Evolutionary conservation across 2,797 vertebrate species (phyloP).

Genomic region (Cirrhinus mrigala): DNA sequence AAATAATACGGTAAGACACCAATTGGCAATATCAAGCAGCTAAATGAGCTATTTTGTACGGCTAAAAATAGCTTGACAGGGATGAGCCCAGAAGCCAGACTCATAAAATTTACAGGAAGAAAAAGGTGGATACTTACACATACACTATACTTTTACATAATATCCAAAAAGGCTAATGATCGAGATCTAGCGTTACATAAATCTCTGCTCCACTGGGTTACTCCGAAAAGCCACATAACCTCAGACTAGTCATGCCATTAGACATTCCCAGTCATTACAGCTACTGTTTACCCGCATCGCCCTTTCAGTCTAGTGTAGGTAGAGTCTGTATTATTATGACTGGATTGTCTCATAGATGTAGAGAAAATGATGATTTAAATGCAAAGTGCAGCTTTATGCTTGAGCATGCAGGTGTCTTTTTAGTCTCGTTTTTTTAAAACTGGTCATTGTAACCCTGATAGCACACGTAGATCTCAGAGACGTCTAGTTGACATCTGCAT

Average conservation of each 20-base stretch:
- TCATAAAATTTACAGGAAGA: too few species aligned
- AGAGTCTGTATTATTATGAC: slow-evolving; percentile 17
- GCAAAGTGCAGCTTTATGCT: neutral
- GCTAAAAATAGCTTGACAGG: too few species aligned
- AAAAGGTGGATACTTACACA: too few species aligned
- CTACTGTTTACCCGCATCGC: slow-evolving; percentile 23
- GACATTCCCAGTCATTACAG: neutral
- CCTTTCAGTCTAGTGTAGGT: slow-evolving; percentile 22
- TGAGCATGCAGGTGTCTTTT: neutral
- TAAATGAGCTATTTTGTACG: too few species aligned
- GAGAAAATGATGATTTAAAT: slow-evolving; percentile 3
- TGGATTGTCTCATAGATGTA: slow-evolving; percentile 15
- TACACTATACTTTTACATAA: too few species aligned
- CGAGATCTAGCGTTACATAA: neutral
- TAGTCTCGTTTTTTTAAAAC: neutral
- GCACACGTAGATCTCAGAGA: too few species aligned
- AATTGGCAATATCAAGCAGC: too few species aligned
- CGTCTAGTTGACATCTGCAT: too few species aligned
- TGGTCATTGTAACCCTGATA: neutral
- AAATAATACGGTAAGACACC: too few species aligned
- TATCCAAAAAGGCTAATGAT: neutral
- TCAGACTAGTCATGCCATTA: neutral
- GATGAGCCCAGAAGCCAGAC: too few species aligned
- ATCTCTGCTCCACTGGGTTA: slow-evolving; percentile 12
- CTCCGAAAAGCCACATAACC: slow-evolving; percentile 18